Base-by-base conservation (phyloP, 2,113 vertebrate genomes). In the Lepus europaeus region DNA sequence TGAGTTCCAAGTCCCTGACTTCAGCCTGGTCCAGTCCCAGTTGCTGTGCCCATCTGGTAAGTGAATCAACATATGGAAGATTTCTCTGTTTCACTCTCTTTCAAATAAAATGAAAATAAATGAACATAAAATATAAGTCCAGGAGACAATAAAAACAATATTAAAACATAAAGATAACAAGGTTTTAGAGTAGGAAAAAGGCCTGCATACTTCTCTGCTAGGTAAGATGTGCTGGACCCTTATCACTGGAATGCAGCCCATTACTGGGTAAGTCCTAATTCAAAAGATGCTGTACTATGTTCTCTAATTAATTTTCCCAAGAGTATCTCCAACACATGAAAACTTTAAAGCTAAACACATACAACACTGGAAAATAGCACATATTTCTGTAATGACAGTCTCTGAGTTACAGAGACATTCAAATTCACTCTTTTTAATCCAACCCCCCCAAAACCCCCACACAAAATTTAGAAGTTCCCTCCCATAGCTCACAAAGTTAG, bases 81-180 rank as follows among this genome's bases (percentile, higher is more conserved):
- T 45, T 45, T 45, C 45, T 45, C 45, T 45, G 45, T 45, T 45
- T 45, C 45, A 45, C 45, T 7, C 45, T 45, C 45, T 45, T 45
- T 45, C 45, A 70, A 80, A 80, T 36, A 90, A 86, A 89, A 74
- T 68, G 80, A 86, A 83, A 89, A 73, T 2, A 89, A 88, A 45
- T 45, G 45, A 45, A 45, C 45, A 45, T 45, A 92, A 91, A 85
- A 74, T 49, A 29, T 70, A 68, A 87, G 81, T 36, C 29, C 27
- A 59, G 63, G 63, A 87, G 49, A 94, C 25, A 86, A 39, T 23
- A 78, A 53, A 51, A 89, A 82, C n/a, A 68, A 68, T 1, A 70
- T 81, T n/a, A 45, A 16, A 33, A 66, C 6, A 68, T 6, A 20
- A 64, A 79, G 73, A 69, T 29, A 79, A 79, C 9, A 9, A 69